Evolutionary conservation across 2,113 vertebrate species (phyloP).

Genomic region (Nesoenas mayeri): DNA sequence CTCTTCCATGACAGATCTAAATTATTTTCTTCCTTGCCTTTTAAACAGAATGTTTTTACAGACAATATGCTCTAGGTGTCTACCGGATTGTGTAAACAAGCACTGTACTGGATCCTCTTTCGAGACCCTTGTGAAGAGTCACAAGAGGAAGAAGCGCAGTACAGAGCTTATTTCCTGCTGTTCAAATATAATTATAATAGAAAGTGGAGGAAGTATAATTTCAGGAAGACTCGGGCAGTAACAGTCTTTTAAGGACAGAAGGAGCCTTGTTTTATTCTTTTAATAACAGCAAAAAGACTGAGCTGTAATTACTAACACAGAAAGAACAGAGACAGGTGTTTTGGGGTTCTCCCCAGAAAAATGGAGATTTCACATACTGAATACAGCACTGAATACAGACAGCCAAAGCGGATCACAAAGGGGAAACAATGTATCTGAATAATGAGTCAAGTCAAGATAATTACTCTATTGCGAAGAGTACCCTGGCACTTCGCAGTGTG

Average conservation of each 20-base stretch:
- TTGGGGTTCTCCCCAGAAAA: background rate
- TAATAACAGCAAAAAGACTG: background rate
- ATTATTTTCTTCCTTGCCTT: background rate
- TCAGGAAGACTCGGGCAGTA: background rate
- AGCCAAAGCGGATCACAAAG: background rate
- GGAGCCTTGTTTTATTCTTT: background rate
- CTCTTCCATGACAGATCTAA: background rate
- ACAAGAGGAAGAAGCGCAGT: background rate
- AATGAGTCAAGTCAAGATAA: background rate
- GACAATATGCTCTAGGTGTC: background rate
- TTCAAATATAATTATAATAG: background rate
- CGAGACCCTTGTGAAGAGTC: background rate
- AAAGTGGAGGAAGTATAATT: background rate
- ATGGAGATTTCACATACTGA: background rate
- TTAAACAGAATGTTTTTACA: background rate
- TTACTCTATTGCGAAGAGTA: background rate
- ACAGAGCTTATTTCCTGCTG: background rate
- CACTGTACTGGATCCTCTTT: background rate
- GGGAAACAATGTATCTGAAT: background rate
- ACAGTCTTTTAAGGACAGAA: background rate
- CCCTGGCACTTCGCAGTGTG: background rate
- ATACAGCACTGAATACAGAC: background rate
- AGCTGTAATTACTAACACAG: background rate
- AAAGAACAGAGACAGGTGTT: background rate
- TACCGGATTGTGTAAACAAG: background rate